These are phyloP conservation scores for Antitype chi DNA, from an alignment of 2,888 invertebrate species.

Conservation along the genomic window DNA sequence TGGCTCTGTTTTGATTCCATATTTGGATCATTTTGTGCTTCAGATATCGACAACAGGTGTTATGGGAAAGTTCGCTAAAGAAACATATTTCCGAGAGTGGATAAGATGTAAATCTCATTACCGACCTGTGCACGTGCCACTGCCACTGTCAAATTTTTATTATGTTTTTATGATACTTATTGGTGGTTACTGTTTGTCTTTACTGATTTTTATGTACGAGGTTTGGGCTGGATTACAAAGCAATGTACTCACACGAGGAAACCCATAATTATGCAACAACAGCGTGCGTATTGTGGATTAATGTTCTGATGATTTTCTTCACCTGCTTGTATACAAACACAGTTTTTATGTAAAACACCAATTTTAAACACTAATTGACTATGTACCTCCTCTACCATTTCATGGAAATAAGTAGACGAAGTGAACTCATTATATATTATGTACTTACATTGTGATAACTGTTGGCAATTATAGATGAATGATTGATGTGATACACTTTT, in stretches of 20 bases:
- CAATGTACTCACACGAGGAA: background rate
- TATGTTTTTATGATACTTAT: constrained; percentile 65
- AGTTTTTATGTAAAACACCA: background rate
- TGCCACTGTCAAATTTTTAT: constrained; percentile 57
- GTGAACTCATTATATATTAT: background rate
- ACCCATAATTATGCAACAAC: background rate
- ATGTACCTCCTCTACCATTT: background rate
- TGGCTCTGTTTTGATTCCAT: constrained; percentile 66
- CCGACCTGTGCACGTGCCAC: constrained; percentile 11
- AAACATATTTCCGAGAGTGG: constrained; percentile 50
- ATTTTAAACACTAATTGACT: background rate
- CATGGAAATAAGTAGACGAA: background rate
- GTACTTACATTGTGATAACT: background rate
- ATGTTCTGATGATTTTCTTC: background rate
- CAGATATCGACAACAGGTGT: constrained; percentile 61
- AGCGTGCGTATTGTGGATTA: background rate
- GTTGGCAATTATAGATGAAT: background rate
- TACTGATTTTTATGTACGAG: constrained; percentile 63
- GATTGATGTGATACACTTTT: constrained; percentile 1
- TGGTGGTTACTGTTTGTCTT: constrained; percentile 66
- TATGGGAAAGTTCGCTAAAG: constrained; percentile 37
- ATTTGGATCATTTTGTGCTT: constrained; percentile 52
- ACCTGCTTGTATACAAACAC: background rate
- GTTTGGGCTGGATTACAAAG: constrained; percentile 17
- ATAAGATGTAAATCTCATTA: constrained; percentile 61